phyloP scores from a whole-genome alignment of 2,113 vertebrate genomes.

The Grantiella picta region DNA sequence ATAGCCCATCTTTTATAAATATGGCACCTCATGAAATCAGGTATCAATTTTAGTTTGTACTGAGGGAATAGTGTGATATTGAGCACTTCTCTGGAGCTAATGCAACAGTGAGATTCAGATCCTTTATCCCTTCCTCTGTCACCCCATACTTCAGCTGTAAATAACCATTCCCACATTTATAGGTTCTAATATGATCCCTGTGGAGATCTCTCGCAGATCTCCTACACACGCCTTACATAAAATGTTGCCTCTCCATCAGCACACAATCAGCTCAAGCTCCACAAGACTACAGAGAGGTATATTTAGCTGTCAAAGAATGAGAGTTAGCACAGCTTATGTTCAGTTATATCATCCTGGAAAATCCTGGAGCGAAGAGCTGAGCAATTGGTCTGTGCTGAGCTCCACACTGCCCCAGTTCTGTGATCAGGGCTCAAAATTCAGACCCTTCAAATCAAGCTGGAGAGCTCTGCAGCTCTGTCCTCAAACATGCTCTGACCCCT shows the following conservation, averaged over 20 bases:
- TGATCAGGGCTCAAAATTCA: not conserved
- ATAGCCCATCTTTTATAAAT: not conserved
- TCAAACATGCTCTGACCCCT: not conserved
- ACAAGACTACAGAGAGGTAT: slow-evolving; percentile 6
- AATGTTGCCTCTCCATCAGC: not conserved
- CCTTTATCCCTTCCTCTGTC: not conserved
- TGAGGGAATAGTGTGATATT: not conserved
- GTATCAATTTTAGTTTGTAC: not conserved
- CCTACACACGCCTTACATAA: slow-evolving; percentile 47
- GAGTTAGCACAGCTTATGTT: slow-evolving; percentile 16
- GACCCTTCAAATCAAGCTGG: not conserved
- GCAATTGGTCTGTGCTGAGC: not conserved
- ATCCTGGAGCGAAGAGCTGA: not conserved
- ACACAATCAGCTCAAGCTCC: slow-evolving; percentile 22
- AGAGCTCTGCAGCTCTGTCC: not conserved
- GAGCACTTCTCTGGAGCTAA: not conserved
- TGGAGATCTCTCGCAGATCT: slow-evolving; percentile 26
- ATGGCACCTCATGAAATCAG: not conserved
- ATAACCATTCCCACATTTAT: not conserved
- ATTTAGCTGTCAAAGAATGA: slow-evolving; percentile 44
- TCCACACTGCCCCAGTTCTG: not conserved
- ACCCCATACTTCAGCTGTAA: not conserved
- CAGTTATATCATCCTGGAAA: slow-evolving; percentile 3
- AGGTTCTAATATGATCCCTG: not conserved
- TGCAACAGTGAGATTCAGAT: not conserved